Evolutionary conservation across 1,140 invertebrate species (phyloP).

Genomic region (Dufourea novaeangliae): DNA sequence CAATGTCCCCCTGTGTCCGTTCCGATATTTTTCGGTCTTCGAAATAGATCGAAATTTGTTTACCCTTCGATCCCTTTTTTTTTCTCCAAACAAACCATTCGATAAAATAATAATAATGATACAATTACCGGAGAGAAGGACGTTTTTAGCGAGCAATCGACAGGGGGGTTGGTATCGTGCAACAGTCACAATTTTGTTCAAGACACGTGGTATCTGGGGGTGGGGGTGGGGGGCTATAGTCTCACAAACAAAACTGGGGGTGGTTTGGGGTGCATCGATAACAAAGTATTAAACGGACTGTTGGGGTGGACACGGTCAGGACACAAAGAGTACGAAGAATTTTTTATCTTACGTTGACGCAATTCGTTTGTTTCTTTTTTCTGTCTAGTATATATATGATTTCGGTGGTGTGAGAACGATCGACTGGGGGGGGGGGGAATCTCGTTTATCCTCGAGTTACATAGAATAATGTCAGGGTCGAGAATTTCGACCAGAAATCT

Average conservation of each 20-base stretch:
- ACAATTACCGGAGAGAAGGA: too few species aligned
- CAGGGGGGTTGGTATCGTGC: slow-evolving; percentile 1
- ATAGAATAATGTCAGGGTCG: slow-evolving; percentile 1
- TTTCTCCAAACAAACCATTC: too few species aligned
- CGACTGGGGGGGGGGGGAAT: neutral
- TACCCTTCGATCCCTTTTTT: too few species aligned
- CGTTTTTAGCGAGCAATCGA: slow-evolving; percentile 3
- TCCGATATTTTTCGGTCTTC: neutral
- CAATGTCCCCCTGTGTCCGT: neutral
- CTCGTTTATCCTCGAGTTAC: slow-evolving; percentile 19
- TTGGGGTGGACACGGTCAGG: neutral
- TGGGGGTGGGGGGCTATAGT: neutral
- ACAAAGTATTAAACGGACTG: slow-evolving; percentile 24
- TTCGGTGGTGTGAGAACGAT: slow-evolving; percentile 27
- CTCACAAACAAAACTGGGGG: too few species aligned
- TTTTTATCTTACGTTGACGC: slow-evolving; percentile 51
- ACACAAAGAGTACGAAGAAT: slow-evolving; percentile 23
- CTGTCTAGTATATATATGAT: slow-evolving; percentile 7
- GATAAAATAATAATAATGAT: too few species aligned
- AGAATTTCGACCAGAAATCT: slow-evolving; percentile 16
- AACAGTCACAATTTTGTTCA: neutral
- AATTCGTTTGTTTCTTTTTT: too few species aligned
- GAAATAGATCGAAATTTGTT: slow-evolving; percentile 11
- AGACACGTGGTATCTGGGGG: slow-evolving; percentile 19
- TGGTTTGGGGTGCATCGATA: neutral